These are phyloP conservation scores for Pterocles orientalis DNA, from an alignment of 2,113 vertebrate genomes.

Conservation along the genomic window DNA sequence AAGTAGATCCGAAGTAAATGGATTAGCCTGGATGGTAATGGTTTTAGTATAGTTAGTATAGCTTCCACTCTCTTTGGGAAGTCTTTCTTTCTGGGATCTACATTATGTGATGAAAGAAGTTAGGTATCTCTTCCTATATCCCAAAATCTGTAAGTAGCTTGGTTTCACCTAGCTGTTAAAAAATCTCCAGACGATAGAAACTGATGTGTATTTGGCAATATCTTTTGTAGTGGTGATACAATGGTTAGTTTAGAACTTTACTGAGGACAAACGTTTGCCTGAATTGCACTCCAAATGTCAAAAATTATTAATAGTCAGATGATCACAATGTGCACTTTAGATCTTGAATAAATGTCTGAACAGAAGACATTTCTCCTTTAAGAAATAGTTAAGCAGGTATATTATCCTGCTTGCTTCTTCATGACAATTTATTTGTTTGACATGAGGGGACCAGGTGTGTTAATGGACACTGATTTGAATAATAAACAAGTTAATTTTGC, in stretches of 20 bases:
- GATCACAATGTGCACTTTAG: not conserved
- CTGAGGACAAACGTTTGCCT: not conserved
- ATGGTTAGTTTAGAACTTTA: not conserved
- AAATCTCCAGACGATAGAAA: not conserved
- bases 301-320: not conserved
- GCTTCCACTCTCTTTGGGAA: not conserved
- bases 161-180: not conserved
- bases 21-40: not conserved
- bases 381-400: not conserved
- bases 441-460: not conserved
- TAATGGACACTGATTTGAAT: slow-evolving; percentile 40
- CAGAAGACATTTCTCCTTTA: not conserved
- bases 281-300: not conserved
- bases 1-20: not conserved
- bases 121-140: not conserved
- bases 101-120: not conserved
- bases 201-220: not conserved
- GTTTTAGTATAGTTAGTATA: not conserved
- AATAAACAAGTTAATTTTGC: slow-evolving; percentile 41
- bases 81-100: not conserved
- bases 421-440: not conserved
- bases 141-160: not conserved
- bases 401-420: not conserved
- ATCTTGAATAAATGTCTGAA: slow-evolving; percentile 10
- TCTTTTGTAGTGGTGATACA: not conserved